A percentile compares a stretch with the other conserved stretches of the same genome.
phyloP scores from a whole-genome alignment of 2,113 vertebrate genomes.

The Odocoileus hemionus region DNA sequence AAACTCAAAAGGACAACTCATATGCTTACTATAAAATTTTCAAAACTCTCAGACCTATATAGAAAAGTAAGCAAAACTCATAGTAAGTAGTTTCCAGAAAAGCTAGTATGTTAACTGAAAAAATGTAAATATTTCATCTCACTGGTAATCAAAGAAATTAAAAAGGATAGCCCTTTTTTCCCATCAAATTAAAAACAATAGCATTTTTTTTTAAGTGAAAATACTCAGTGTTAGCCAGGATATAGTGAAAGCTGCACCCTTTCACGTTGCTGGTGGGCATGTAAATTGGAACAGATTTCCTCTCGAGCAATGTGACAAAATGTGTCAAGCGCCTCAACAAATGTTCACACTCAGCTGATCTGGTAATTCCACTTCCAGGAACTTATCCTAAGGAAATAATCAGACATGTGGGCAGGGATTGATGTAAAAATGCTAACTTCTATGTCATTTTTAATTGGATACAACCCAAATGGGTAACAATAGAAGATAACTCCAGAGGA shows the following conservation, averaged over 20 bases:
- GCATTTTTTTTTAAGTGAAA: neutral
- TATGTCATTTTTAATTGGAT: slow-evolving; percentile 32
- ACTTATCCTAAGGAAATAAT: neutral
- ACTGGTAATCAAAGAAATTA: neutral
- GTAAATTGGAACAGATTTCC: slow-evolving; percentile 33
- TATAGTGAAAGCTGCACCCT: neutral
- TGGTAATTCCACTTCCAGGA: slow-evolving; percentile 28
- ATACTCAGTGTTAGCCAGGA: neutral
- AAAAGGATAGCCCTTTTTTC: neutral
- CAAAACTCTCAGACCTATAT: neutral
- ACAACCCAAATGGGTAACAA: slow-evolving; percentile 5
- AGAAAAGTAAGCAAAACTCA: slow-evolving; percentile 26
- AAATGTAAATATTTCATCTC: neutral
- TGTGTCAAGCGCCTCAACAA: slow-evolving; percentile 23
- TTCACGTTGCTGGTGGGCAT: neutral
- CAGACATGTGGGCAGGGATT: slow-evolving; percentile 1
- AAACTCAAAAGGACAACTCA: neutral
- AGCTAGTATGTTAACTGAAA: neutral
- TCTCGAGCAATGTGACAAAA: neutral
- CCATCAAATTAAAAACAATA: neutral
- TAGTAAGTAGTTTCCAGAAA: neutral
- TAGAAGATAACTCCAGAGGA: neutral
- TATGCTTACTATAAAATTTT: neutral
- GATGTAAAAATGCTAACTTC: slow-evolving; percentile 22
- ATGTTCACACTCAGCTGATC: slow-evolving; percentile 23